These are phyloP conservation scores for Eubasilissa splendida DNA, from an alignment of 2,888 invertebrate genomes.

Conservation along the genomic window DNA sequence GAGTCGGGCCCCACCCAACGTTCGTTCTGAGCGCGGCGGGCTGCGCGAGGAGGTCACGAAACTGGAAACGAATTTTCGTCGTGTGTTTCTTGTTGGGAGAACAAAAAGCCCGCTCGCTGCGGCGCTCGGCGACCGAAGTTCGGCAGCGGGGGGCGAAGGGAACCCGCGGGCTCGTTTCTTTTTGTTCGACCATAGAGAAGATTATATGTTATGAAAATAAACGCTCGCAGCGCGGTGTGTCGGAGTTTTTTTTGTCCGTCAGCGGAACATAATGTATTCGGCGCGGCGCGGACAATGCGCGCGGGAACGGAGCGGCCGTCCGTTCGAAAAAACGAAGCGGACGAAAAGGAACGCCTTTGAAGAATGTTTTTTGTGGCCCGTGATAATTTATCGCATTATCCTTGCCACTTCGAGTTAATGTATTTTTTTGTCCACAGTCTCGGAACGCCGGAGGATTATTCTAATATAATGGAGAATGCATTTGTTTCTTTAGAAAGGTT, in stretches of 20 bases:
- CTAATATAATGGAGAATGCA: no score
- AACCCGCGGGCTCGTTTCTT: conserved; percentile 60
- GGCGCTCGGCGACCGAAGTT: conserved; percentile 63
- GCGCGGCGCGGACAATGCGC: conserved; percentile 26
- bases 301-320: conserved; percentile 35
- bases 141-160: conserved; percentile 65
- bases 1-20: conserved; percentile 66
- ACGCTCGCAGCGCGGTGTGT: conserved; percentile 42
- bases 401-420: conserved; percentile 9
- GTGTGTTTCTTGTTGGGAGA: conserved; percentile 38
- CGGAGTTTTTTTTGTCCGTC: conserved; percentile 35
- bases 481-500: neutral
- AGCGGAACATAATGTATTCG: conserved; percentile 48
- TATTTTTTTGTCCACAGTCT: neutral
- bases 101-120: conserved; percentile 23
- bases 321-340: conserved; percentile 39
- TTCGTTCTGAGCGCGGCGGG: conserved; percentile 60
- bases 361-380: conserved; percentile 32
- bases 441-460: neutral
- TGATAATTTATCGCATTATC: conserved; percentile 35
- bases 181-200: conserved; percentile 47
- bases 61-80: conserved; percentile 59
- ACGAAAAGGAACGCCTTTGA: conserved; percentile 41
- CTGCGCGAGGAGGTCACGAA: conserved; percentile 64
- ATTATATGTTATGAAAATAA: conserved; percentile 48